A percentile compares a stretch with the other conserved stretches of the same genome.
phyloP scores from a whole-genome alignment of 2,888 invertebrate genomes.

The Chydorus sphaericus region DNA sequence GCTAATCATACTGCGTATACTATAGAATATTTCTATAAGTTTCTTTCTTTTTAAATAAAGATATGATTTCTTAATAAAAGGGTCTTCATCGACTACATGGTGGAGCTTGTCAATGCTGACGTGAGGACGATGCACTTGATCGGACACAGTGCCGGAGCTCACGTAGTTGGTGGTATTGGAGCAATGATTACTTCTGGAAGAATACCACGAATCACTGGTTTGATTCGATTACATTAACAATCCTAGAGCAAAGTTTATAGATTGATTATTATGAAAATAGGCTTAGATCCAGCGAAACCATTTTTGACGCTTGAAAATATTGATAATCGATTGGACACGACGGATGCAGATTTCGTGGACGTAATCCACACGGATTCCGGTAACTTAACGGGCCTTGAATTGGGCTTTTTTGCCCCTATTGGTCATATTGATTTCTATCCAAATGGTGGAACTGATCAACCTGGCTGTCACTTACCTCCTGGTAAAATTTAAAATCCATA shows the following conservation, averaged over 20 bases:
- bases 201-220: conserved; percentile 14
- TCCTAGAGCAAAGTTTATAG: too few relatives aligned
- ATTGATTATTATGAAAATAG: too few relatives aligned
- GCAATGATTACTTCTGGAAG: conserved; percentile 1
- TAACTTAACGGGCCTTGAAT: conserved; percentile 35
- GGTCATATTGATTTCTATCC: conserved; percentile 57
- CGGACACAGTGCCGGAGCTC: conserved; percentile 47
- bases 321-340: conserved; percentile 41
- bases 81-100: conserved; percentile 44
- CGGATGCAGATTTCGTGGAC: conserved; percentile 52
- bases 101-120: conserved; percentile 37
- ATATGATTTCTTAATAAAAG: too few relatives aligned
- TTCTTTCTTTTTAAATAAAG: too few relatives aligned
- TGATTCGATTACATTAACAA: not conserved
- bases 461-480: conserved; percentile 36
- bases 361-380: conserved; percentile 56
- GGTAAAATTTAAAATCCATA: not conserved
- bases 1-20: too few relatives aligned
- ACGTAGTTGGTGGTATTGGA: conserved; percentile 47
- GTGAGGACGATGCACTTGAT: conserved; percentile 41
- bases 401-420: conserved; percentile 46
- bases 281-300: conserved; percentile 69
- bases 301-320: conserved; percentile 36
- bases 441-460: conserved; percentile 52
- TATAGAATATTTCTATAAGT: too few relatives aligned